Conservation (phyloP, 2,888 invertebrate species). For the Byasa hedistus region DNA sequence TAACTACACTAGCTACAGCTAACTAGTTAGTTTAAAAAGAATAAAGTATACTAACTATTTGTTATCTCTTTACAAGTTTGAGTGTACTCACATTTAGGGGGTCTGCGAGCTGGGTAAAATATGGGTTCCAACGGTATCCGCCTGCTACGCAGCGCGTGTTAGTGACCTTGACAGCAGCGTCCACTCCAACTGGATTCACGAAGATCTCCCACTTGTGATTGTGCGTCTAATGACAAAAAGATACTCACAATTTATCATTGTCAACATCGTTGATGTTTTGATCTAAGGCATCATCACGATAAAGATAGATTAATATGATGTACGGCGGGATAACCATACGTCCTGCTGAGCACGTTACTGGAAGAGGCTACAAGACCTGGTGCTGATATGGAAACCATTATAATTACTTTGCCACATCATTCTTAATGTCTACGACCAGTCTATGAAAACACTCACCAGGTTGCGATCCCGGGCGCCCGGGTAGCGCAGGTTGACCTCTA, state of each 20-base stretch:
- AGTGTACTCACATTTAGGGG: conserved; percentile 86
- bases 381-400: too few species aligned
- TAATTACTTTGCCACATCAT: too few species aligned
- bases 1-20: too few species aligned
- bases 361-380: too few species aligned
- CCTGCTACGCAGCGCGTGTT: conserved; percentile 92
- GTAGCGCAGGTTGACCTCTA: conserved; percentile 94
- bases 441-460: conserved; percentile 70
- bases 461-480: conserved; percentile 92
- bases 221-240: conserved; percentile 78
- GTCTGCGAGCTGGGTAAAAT: conserved; percentile 93
- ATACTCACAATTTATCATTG: background rate
- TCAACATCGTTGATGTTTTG: too few species aligned
- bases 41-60: too few species aligned
- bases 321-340: too few species aligned
- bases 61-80: background rate
- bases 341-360: too few species aligned
- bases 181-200: conserved; percentile 95
- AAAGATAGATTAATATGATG: too few species aligned
- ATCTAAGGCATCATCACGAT: too few species aligned
- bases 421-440: too few species aligned
- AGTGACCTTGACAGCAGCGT: conserved; percentile 90
- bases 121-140: conserved; percentile 95
- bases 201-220: conserved; percentile 94
- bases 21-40: too few species aligned